These are phyloP conservation scores for Menidia menidia DNA, from an alignment of 2,797 vertebrate genomes.

Conservation along the genomic window DNA sequence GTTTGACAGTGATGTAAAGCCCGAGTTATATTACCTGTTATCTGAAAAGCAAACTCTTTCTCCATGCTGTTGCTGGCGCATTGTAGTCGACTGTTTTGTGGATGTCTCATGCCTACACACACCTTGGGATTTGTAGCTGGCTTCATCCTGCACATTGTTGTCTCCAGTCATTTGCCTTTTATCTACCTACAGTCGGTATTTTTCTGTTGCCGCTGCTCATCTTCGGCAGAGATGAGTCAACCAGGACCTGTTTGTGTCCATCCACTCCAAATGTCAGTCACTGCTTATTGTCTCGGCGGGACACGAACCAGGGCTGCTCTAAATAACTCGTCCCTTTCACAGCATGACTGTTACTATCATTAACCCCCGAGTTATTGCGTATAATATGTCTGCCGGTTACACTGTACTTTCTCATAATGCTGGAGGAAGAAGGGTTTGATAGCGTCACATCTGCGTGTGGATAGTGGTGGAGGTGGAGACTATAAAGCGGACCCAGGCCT, in stretches of 20 bases:
- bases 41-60: not conserved
- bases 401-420: slow-evolving; percentile 16
- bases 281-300: slow-evolving; percentile 8
- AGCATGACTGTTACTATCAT: slow-evolving; percentile 6
- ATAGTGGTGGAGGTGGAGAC: slow-evolving; percentile 46
- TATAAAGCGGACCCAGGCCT: slow-evolving; percentile 57
- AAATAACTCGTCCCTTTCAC: slow-evolving; percentile 7
- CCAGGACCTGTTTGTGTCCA: slow-evolving; percentile 20
- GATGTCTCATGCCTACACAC: not conserved
- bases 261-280: slow-evolving; percentile 14
- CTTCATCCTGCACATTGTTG: not conserved
- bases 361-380: slow-evolving; percentile 7
- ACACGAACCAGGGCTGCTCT: slow-evolving; percentile 2
- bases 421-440: slow-evolving; percentile 23
- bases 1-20: not conserved
- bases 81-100: not conserved
- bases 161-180: not conserved
- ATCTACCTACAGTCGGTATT: slow-evolving; percentile 3
- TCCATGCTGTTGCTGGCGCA: not conserved
- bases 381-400: slow-evolving; percentile 25
- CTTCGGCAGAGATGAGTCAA: slow-evolving; percentile 16
- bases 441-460: slow-evolving; percentile 46
- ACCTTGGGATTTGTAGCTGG: not conserved
- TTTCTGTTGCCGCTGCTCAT: not conserved
- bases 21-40: not conserved